Evolutionary conservation across 92 coral and sea anemone species (phyloP), one percentile per base, ranked within the genome.

Genomic region (Palythoa caribaeorum): DNA sequence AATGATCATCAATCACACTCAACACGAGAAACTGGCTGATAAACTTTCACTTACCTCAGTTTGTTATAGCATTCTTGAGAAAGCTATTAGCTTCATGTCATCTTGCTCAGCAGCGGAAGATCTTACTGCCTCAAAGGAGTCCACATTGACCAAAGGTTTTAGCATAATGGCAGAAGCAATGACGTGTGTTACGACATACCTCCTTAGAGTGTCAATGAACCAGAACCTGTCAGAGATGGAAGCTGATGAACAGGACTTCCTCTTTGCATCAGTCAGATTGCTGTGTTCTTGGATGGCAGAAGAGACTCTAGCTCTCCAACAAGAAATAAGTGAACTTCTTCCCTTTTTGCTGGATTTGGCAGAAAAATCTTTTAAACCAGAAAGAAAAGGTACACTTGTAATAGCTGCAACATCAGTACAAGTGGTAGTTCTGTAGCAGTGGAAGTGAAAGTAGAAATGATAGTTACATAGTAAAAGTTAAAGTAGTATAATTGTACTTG

Each of bases 281-380:
- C 77, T 97, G 40, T 87, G 96, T 89, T 93, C 94, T 0, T 97
- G 99, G 99, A 85, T 97, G 84, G 96, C 99, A 28, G 99, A 97
- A 80, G 99, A 97, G 79, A 96, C 99, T 3, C 78, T 90, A 8
- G 98, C 98, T 16, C 92, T 97, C 11, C 94, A 90, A 77, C 94
- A 94, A 52, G 91, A 90, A 37, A 92, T 97, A 63, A 62, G 87
- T 9, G 81, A 91, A 69, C 92, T 97, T 70, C 79, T 95, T 70
- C 99, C 98, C 13, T 88, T 95, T 80, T 91, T 97, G 84, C 52
- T 97, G 28, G 85, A 90, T 47, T 77, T 94, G 76, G 94, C 94
- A 19, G 88, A 78, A 69, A 93, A 91, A 70, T 71, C 91, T n/a
- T 51, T 96, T 78, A 53, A 87, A 15, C 21, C 78, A 55, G 75